Evolutionary conservation across 2,797 vertebrate species (phyloP), one percentile per base, ranked within the genome.

Genomic region (Danio kyathit): DNA sequence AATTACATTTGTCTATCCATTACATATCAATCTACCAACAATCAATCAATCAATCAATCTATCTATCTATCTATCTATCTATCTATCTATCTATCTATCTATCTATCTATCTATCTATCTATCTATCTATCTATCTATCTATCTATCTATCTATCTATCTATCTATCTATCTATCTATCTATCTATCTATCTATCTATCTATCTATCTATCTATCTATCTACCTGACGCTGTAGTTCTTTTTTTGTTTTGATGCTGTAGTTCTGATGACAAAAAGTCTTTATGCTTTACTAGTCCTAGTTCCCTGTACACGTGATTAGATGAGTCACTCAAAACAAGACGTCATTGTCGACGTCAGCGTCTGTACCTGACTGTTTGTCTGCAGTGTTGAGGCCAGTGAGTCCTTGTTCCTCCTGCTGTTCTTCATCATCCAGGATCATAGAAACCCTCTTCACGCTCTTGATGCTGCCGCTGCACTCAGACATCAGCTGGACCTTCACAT

Each of bases 321-420:
- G n/a, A 76, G 41, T 48, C 40, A 63, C 60, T 29, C 12, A 54
- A n/a, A 12, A 65, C 14, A 4, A 64, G 12, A 29, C 29, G 29
- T 29, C 29, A 29, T 29, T 29, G 29, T 29, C 29, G 29, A 29
- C 29, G 29, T 29, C 29, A 29, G 29, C 29, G 29, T 44, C 17
- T 6, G 16, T 94, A 98, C 97, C 96, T 89, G 96, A 79, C 81
- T 94, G 95, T 52, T 95, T 94, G 83, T 95, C 95, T 2, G 89
- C 73, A 59, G 88, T 29, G 0, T 72, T 82, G 43, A 94, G 87
- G 14, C 91, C 92, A 1, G 85, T 90, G 80, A 95, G 90, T 1
- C 95, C 94, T 13, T 93, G 88, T 12, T 94, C 94, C 14, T 93
- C 93, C 0, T 83, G 92, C 66, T 88, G 91, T 65, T 92, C 89